Evolutionary conservation across 1,140 invertebrate genomes (phyloP).

Genomic region (Sminthurinus signatus): DNA sequence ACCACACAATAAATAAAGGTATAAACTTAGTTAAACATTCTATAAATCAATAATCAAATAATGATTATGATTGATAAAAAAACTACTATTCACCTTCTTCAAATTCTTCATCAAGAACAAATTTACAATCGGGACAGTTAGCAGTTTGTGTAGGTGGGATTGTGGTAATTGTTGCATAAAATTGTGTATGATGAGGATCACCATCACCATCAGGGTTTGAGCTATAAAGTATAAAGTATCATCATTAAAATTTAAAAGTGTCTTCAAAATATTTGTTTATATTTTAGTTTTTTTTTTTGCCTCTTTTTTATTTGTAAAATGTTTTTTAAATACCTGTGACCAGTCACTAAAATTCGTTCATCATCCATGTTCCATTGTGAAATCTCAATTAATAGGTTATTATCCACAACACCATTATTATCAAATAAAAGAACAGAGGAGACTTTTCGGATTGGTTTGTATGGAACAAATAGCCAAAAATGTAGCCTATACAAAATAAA

Average conservation of each 20-base stretch:
- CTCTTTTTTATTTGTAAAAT: background rate
- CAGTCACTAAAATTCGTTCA: slow-evolving; percentile 59
- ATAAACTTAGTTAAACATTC: background rate
- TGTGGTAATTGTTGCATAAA: slow-evolving; percentile 44
- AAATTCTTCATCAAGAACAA: slow-evolving; percentile 54
- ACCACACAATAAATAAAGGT: background rate
- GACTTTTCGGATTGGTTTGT: slow-evolving; percentile 55
- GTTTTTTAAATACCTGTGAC: slow-evolving; percentile 52
- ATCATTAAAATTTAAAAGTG: background rate
- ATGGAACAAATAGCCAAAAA: slow-evolving; percentile 64
- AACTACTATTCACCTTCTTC: slow-evolving; percentile 51
- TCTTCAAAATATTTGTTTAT: background rate
- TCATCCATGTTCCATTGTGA: slow-evolving; percentile 64
- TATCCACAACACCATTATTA: slow-evolving; percentile 53
- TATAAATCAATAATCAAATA: no score
- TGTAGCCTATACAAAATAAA: slow-evolving; percentile 62
- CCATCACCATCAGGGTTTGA: slow-evolving; percentile 2
- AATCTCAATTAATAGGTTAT: slow-evolving; percentile 57
- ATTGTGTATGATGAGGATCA: slow-evolving; percentile 13
- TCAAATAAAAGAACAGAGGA: slow-evolving; percentile 62
- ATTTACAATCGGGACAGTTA: slow-evolving; percentile 56
- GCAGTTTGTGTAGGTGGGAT: slow-evolving; percentile 53
- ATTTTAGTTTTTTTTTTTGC: background rate
- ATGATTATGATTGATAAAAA: no score
- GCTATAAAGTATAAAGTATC: background rate